A percentile compares a stretch with the other conserved stretches of the same genome.
Evolutionary conservation across 2,113 vertebrate genomes (phyloP).

Genomic region (Sprattus sprattus): DNA sequence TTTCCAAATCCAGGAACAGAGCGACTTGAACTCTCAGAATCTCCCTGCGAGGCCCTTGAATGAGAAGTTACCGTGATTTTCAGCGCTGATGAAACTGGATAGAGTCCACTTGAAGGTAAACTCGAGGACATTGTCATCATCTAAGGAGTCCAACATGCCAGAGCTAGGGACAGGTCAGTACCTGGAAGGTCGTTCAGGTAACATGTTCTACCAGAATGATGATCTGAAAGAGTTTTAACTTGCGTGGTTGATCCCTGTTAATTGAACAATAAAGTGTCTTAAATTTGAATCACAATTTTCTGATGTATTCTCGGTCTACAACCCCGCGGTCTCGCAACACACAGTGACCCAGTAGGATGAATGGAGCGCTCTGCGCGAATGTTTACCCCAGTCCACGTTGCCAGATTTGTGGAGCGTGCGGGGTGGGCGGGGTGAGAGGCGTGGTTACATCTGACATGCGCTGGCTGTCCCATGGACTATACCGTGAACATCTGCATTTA

Average conservation of each 20-base stretch:
- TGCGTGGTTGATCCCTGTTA: neutral
- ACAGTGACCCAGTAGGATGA: neutral
- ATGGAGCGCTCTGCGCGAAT: constrained; percentile 5
- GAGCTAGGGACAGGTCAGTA: neutral
- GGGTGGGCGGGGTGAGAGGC: neutral
- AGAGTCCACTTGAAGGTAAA: neutral
- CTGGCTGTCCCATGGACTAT: neutral
- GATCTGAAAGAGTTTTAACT: neutral
- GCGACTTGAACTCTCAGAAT: neutral
- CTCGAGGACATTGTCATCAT: neutral
- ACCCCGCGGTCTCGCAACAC: neutral
- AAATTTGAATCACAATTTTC: neutral
- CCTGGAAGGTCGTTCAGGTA: constrained; percentile 2
- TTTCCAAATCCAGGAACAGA: neutral
- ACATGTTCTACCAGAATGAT: neutral
- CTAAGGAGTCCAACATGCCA: neutral
- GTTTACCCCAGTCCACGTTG: constrained; percentile 16
- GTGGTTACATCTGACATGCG: neutral
- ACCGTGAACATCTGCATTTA: neutral
- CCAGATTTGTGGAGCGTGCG: constrained; percentile 7
- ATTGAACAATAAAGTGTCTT: neutral
- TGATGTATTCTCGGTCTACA: neutral
- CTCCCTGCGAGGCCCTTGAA: neutral
- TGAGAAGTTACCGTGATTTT: neutral
- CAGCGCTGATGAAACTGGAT: neutral